Base-by-base conservation (phyloP, 2,888 invertebrate species). In the Mythimna pallens region DNA sequence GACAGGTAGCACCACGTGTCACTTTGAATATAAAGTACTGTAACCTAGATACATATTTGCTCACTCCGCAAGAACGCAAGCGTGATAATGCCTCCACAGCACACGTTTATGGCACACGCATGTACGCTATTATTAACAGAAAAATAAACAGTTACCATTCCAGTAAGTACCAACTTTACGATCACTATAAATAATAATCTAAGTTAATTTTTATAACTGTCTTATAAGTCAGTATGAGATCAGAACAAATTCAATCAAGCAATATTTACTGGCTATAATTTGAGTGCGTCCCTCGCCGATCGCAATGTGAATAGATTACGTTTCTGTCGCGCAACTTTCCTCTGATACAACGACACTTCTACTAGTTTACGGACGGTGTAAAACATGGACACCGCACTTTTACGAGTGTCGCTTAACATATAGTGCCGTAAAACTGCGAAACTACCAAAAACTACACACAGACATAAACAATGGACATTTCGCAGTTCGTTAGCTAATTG, bases 351-450 rank as follows among this genome's bases (percentile, higher is more conserved):
- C 91, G 89, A 87, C 89, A 89, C 91, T 89, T 91, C 82, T 85
- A 86, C 86, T 80, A 90, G 88, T 95, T 95, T 94, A 95, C 92
- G 90, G 88, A 89, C 91, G 91, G 89, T 90, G 92, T 95, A 95
- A 95, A 95, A 94, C 94, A 94, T 89, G 90, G 88, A 89, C 91
- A 91, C 91, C 88, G 88, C 86, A 89, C 89, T 93, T 95, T 95
- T 95, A 96, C 94, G 94, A 93, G 86, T 91, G 92, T 89, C 93
- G 87, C 93, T 94, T 94, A 95, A 95, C 93, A 94, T 94, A 94
- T 92, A 92, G 91, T 89, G 92, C 91, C 91, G 89, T 95, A 94
- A 94, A 95, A 93, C 89, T 87, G 88, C 86, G 90, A 87, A 89
- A 89, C 91, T 89, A 92, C 90, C 91, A 88, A 92, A 94, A 93